A percentile compares a stretch with the other conserved stretches of the same genome.
Conservation (phyloP, 2,113 vertebrate species). For the Mesembrinibis cayennensis region DNA sequence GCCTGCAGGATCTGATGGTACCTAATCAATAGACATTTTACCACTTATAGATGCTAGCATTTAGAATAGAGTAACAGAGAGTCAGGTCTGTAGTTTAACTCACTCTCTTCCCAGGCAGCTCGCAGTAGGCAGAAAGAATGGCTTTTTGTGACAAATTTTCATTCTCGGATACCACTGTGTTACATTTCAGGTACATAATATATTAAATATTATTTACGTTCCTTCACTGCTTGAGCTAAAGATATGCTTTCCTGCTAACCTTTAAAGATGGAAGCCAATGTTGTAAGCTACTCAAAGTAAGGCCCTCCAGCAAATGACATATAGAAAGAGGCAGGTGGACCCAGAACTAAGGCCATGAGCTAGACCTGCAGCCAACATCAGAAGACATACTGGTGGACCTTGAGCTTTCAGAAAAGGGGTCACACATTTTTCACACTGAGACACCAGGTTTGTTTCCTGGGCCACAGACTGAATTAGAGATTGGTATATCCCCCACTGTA, state of each 20-base stretch:
- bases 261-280: background rate
- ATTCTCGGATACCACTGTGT: background rate
- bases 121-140: background rate
- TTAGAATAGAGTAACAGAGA: background rate
- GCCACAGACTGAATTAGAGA: background rate
- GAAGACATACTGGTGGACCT: background rate
- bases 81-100: conserved; percentile 1
- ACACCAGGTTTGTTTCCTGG: background rate
- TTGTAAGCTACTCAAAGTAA: background rate
- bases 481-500: background rate
- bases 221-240: background rate
- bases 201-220: background rate
- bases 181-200: background rate
- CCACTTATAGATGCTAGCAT: background rate
- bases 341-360: background rate
- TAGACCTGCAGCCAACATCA: background rate
- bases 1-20: conserved; percentile 33
- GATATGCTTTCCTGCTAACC: background rate
- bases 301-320: background rate
- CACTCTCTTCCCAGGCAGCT: background rate
- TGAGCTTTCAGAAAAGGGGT: background rate
- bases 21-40: conserved; percentile 46
- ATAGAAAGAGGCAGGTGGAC: background rate
- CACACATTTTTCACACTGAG: background rate
- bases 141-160: background rate